Conservation (phyloP, 2,797 vertebrate genomes). For the Smutsia temminckii region DNA sequence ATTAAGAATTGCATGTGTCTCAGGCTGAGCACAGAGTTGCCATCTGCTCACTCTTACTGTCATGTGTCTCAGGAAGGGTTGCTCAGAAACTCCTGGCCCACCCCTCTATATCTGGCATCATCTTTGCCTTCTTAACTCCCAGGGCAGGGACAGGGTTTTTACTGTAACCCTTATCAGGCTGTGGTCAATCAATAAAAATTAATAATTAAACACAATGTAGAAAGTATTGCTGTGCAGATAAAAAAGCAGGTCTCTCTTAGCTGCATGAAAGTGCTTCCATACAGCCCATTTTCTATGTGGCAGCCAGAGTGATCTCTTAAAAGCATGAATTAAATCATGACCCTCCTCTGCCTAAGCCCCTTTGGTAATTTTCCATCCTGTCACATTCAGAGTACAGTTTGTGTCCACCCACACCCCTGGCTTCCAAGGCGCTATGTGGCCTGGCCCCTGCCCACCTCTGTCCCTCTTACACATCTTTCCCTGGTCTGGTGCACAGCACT, state of each 20-base stretch:
- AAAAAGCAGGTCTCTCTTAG: not conserved
- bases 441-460: not conserved
- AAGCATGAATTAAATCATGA: not conserved
- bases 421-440: not conserved
- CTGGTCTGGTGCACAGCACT: no score
- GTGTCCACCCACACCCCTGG: no score
- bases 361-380: not conserved
- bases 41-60: rapidly evolving
- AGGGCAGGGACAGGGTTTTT: not conserved
- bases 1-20: not conserved
- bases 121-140: not conserved
- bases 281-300: not conserved
- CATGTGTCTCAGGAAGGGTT: not conserved
- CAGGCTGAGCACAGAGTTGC: not conserved
- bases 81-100: not conserved
- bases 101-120: rapidly evolving
- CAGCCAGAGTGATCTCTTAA: not conserved
- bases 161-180: not conserved
- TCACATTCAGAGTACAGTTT: not conserved
- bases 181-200: not conserved
- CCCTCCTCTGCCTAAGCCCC: not conserved
- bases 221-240: not conserved
- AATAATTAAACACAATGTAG: constrained; percentile 18
- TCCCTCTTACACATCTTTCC: not conserved
- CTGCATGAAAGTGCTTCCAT: not conserved